Percentiles rank a stretch among this genome's conserved stretches.
Evolutionary conservation across 1,140 invertebrate species (phyloP).

Genomic region (Gryon sp.): DNA sequence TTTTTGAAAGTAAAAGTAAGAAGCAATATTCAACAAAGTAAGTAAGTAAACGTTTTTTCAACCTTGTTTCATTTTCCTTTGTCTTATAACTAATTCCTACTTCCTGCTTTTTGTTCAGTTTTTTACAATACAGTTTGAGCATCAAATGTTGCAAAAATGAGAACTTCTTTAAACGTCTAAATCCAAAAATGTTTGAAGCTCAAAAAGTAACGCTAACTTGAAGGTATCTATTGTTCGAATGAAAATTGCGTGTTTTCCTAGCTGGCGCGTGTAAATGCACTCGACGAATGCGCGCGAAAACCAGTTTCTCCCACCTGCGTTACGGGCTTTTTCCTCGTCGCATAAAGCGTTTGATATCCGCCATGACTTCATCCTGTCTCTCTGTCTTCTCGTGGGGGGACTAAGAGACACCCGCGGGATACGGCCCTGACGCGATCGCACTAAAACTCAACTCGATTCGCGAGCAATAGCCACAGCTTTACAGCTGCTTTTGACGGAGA

Average conservation of each 20-base stretch:
- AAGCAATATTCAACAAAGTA: too few species aligned
- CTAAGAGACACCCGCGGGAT: conserved; percentile 18
- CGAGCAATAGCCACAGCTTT: conserved; percentile 23
- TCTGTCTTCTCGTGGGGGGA: conserved; percentile 1
- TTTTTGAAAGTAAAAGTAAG: too few species aligned
- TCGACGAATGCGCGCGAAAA: conserved; percentile 18
- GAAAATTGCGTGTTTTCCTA: conserved; percentile 7
- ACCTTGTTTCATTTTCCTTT: too few species aligned
- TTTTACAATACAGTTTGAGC: not conserved
- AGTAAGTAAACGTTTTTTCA: too few species aligned
- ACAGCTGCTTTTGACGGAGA: conserved; percentile 42
- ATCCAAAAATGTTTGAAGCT: not conserved
- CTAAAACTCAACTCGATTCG: conserved; percentile 13
- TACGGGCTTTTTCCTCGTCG: conserved; percentile 2
- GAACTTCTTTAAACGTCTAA: not conserved
- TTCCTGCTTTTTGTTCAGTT: too few species aligned
- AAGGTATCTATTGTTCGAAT: conserved; percentile 9
- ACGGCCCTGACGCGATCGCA: conserved; percentile 45
- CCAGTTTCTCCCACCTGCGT: conserved; percentile 15
- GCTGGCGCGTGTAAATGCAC: conserved; percentile 27
- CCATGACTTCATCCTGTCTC: too few species aligned
- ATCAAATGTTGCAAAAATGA: not conserved
- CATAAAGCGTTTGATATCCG: too few species aligned
- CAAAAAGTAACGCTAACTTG: too few species aligned
- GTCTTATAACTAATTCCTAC: too few species aligned